Conservation (phyloP, 2,888 invertebrate genomes). For the Anodontia alba region DNA sequence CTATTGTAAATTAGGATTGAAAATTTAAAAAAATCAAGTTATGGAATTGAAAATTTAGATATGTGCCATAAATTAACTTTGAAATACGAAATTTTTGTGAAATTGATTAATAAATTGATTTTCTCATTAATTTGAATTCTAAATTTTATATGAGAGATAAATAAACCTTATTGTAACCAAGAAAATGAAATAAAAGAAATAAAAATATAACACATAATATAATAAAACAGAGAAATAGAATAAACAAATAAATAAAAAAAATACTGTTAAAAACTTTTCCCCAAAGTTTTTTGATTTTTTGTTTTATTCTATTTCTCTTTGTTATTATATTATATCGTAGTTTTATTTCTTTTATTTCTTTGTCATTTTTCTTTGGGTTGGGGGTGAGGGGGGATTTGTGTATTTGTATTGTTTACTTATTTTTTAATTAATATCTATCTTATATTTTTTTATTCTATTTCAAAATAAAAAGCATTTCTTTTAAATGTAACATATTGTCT, state of each 20-base stretch:
- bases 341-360: not conserved
- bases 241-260: not conserved
- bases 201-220: conserved; percentile 3
- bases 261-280: not conserved
- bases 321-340: not conserved
- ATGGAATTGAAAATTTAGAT: no score
- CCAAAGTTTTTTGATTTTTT: not conserved
- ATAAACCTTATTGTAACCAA: conserved; percentile 3
- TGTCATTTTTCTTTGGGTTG: not conserved
- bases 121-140: not conserved
- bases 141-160: not conserved
- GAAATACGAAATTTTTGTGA: no score
- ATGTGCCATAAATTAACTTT: no score
- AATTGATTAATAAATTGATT: no score
- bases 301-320: not conserved
- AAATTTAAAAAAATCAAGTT: no score
- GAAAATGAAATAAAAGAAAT: not conserved
- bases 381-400: not conserved
- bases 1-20: no score
- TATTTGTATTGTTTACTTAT: not conserved
- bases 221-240: not conserved
- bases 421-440: conserved; percentile 7
- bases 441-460: conserved; percentile 25
- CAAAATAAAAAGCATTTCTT: conserved; percentile 28
- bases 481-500: no score